Percentiles rank a stretch among this genome's conserved stretches.
Evolutionary conservation across 2,113 vertebrate genomes (phyloP).

Genomic region (Sciurus niger): DNA sequence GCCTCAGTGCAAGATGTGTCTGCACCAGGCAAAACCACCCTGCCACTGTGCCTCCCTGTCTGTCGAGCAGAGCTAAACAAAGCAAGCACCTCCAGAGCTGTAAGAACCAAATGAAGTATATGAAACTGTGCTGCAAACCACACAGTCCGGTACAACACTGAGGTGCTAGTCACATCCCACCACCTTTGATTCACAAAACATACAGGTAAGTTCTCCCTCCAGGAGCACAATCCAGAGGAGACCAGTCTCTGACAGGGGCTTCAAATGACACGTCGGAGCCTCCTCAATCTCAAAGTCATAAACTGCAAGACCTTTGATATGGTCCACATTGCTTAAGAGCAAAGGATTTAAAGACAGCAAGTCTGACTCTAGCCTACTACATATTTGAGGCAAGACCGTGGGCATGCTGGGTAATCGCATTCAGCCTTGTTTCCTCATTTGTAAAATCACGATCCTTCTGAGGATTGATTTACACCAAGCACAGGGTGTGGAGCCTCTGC

Average conservation of each 20-base stretch:
- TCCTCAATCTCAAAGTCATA: not conserved
- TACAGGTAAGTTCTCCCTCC: not conserved
- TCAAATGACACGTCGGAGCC: not conserved
- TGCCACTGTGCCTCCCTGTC: not conserved
- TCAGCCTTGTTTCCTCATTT: not conserved
- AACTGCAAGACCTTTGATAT: not conserved
- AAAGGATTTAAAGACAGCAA: not conserved
- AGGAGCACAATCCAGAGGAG: not conserved
- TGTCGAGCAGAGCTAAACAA: not conserved
- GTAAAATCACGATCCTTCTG: not conserved
- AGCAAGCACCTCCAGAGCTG: too few relatives aligned
- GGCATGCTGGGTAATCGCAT: not conserved
- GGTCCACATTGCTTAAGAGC: not conserved
- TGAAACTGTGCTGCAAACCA: not conserved
- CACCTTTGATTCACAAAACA: not conserved
- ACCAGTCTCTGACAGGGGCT: not conserved
- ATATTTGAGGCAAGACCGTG: not conserved
- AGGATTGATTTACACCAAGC: not conserved
- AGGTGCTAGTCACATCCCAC: not conserved
- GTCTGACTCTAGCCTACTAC: constrained; percentile 34
- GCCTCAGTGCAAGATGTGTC: not conserved
- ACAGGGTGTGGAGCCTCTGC: not conserved
- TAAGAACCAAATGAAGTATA: not conserved
- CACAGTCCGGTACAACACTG: too few relatives aligned
- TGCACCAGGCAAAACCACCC: not conserved